A percentile compares a stretch with the other conserved stretches of the same genome.
Evolutionary conservation across 2,113 vertebrate species (phyloP).

Genomic region (Chelonoidis abingdonii): DNA sequence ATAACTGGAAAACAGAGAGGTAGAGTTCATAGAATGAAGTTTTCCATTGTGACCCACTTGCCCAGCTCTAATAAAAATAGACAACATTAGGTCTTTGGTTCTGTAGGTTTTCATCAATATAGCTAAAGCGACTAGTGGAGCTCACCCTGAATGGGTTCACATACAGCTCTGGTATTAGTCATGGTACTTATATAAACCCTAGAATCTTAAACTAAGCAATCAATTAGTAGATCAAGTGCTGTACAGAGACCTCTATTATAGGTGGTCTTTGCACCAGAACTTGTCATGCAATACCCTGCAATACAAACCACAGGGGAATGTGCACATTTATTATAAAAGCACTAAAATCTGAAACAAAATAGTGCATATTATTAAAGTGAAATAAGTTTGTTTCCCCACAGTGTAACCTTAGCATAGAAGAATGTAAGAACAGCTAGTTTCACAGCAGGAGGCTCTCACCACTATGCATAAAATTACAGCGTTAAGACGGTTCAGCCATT

Average conservation of each 20-base stretch:
- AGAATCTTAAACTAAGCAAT: not conserved
- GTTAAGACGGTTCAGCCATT: not conserved
- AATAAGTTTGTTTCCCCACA: not conserved
- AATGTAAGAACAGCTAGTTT: not conserved
- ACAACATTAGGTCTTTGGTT: not conserved
- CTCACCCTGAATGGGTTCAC: not conserved
- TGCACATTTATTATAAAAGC: not conserved
- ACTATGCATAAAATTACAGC: not conserved
- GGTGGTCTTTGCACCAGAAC: not conserved
- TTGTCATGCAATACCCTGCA: not conserved
- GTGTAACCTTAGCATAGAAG: not conserved
- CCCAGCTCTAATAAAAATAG: not conserved
- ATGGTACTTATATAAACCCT: not conserved
- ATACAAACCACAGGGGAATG: not conserved
- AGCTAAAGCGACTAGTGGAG: not conserved
- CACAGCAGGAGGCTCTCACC: not conserved
- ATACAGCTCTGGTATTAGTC: not conserved
- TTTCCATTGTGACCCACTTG: not conserved
- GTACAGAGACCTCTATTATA: not conserved
- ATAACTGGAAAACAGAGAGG: not conserved
- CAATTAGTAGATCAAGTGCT: not conserved
- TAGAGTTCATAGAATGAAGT: not conserved
- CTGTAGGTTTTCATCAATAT: not conserved
- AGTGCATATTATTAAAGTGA: not conserved
- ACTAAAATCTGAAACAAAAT: not conserved